Evolutionary conservation across 2,888 invertebrate genomes (phyloP), one percentile per base, ranked within the genome.

Genomic region (Elmis aenea): DNA sequence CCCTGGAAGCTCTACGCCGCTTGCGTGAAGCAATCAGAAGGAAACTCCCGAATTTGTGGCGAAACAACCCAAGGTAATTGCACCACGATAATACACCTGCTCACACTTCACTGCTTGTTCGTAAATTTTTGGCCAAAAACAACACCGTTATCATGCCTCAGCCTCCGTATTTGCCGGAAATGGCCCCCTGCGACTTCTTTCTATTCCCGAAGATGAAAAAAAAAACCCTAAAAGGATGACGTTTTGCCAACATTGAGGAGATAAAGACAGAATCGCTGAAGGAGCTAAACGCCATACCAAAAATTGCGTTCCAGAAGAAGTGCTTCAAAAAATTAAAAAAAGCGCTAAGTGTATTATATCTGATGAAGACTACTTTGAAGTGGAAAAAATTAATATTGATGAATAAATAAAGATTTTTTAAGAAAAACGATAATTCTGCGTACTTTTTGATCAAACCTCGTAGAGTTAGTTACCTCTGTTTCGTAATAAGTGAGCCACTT

Each of bases 21-120:
- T 42, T 48, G 42, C 36, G 46, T 32, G 42, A 52, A 21, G 45
- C 30, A 33, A 44, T 54, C 26, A 32, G 43, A 23, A 28, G 33
- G 30, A 48, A 54, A 42, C 35, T 35, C 21, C 31, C 41, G 22
- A 33, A 41, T 24, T 39, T 41, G 31, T 47, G 39, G 45, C 21
- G 27, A 14, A 41, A 33, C 12, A 27, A 38, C 14, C 35, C 44
- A 24, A 43, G 46, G 39, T 40, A 36, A 15, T 43, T 51, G 33
- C 45, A 49, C 27, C 49, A 51, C 25, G 47, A 47, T 20, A 48
- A 48, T 32, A 37, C 45, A 25, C 42, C 42, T 12, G 43, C 36
- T 22, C 39, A 44, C 36, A 24, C 33, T 15, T 40, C 43, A 10
- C 25, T 33, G 10, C 22, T 31, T 13, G 26, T 48, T 39, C 41